These are phyloP conservation scores for Peromyscus aztecus DNA, from an alignment of 2,797 vertebrate genomes.

Conservation along the genomic window DNA sequence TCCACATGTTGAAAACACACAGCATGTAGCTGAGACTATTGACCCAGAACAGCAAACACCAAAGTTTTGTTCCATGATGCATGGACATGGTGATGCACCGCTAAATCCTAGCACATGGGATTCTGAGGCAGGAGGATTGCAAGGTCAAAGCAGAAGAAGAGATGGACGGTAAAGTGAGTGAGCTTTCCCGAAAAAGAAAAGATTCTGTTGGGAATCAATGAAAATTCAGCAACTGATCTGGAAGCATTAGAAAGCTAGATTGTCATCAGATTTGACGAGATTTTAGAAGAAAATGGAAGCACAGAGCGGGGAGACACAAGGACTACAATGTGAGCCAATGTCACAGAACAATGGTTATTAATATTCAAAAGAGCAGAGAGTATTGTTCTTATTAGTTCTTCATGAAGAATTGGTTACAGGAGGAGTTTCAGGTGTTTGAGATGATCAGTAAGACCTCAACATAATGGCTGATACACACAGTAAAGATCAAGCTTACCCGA, in stretches of 20 bases:
- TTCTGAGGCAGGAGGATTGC: neutral
- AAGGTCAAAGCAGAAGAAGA: neutral
- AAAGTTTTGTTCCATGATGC: neutral
- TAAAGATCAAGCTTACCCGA: neutral
- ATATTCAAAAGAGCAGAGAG: neutral
- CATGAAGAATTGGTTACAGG: neutral
- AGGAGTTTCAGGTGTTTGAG: constrained; percentile 14
- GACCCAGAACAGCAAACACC: neutral
- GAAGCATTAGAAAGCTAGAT: neutral
- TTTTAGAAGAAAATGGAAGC: neutral
- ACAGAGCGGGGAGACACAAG: neutral
- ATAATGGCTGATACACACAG: neutral
- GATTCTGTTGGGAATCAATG: neutral
- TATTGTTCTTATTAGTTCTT: constrained; percentile 1
- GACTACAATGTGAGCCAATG: neutral
- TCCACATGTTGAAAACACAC: neutral
- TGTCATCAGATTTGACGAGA: neutral
- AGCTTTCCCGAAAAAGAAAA: neutral
- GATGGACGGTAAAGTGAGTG: neutral
- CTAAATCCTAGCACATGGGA: neutral
- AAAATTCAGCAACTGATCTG: neutral
- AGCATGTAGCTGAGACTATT: neutral
- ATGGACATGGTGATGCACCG: neutral
- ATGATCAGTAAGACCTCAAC: neutral
- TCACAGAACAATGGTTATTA: neutral